Percentiles rank a stretch among this genome's conserved stretches.
These are phyloP conservation scores for Mobula birostris DNA, from an alignment of 2,113 vertebrate species.

Conservation along the genomic window DNA sequence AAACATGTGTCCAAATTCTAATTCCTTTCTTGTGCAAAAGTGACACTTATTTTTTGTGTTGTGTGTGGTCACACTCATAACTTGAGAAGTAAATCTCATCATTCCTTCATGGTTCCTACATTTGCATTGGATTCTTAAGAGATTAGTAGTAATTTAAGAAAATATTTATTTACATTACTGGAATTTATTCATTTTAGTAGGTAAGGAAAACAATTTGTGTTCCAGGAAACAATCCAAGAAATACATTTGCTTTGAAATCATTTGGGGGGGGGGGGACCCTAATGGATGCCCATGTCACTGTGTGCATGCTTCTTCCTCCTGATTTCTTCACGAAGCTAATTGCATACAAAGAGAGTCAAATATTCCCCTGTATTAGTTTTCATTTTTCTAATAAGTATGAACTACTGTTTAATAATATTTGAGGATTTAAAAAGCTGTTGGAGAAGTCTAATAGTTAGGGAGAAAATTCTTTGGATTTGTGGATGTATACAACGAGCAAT, in stretches of 20 bases:
- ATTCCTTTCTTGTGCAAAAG: background rate
- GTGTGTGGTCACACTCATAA: background rate
- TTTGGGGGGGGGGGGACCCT: background rate
- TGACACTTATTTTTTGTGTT: background rate
- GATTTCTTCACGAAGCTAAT: background rate
- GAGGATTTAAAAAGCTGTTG: background rate
- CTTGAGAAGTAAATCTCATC: background rate
- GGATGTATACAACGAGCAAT: background rate
- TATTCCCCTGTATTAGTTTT: background rate
- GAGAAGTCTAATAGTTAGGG: background rate
- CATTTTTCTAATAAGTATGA: background rate
- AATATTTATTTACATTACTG: background rate
- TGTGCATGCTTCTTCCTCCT: background rate
- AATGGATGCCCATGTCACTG: background rate
- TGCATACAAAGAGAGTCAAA: background rate
- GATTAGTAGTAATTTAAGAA: background rate
- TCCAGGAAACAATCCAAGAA: constrained; percentile 21
- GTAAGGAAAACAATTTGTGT: background rate
- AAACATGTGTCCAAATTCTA: background rate
- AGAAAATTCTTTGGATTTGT: background rate
- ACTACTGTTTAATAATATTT: constrained; percentile 1
- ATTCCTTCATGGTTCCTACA: background rate
- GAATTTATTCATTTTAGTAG: background rate
- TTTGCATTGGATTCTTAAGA: background rate
- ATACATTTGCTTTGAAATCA: background rate